phyloP scores from a whole-genome alignment of 2,797 vertebrate genomes.

The Tangara arthus region DNA sequence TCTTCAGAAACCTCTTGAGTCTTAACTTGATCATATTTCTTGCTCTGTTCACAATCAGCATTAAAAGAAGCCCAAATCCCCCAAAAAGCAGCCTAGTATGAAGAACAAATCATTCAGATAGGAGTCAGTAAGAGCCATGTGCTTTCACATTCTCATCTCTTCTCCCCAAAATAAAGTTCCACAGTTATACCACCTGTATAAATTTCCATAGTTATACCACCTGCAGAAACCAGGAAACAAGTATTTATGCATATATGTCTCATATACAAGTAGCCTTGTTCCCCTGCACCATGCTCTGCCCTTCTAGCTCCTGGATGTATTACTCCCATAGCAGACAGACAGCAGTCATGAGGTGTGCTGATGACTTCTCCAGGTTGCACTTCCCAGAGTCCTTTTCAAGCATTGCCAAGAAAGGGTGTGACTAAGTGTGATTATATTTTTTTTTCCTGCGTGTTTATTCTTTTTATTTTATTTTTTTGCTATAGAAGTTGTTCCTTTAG shows the following conservation, averaged over 20 bases:
- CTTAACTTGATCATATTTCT: not conserved
- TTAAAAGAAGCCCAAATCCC: not conserved
- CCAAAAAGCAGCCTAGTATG: not conserved
- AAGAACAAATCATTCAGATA: not conserved
- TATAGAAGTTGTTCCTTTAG: conserved; percentile 44
- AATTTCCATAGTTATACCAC: not conserved
- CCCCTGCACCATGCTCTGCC: not conserved
- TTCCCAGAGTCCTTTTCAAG: conserved; percentile 50
- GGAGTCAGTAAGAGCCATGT: not conserved
- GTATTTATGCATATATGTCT: not conserved
- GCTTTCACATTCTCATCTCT: not conserved
- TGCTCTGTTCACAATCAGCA: not conserved
- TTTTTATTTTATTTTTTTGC: not conserved
- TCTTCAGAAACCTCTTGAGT: not conserved
- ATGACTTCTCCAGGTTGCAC: not conserved
- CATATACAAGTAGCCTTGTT: not conserved
- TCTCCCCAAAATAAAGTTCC: not conserved
- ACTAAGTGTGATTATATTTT: not conserved
- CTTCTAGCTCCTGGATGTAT: not conserved
- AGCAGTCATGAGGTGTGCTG: not conserved
- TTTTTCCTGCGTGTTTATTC: not conserved
- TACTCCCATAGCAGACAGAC: not conserved
- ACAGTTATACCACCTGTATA: not conserved
- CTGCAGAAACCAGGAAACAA: conserved; percentile 13
- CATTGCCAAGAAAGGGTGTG: conserved; percentile 37